Evolutionary conservation across 2,888 invertebrate genomes (phyloP), one percentile per base, ranked within the genome.

Genomic region (Chelonus formosanus): DNA sequence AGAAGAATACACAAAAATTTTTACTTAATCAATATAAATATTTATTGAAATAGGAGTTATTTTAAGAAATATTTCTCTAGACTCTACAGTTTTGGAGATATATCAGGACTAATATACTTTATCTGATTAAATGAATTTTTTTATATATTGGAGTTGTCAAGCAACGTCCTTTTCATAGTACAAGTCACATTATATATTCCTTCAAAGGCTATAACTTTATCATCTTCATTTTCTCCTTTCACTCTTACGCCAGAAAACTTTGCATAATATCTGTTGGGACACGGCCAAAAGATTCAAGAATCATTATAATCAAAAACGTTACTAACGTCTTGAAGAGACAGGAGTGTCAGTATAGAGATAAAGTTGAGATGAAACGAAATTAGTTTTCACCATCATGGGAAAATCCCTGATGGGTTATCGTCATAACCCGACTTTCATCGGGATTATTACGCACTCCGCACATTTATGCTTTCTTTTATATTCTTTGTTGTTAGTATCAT

Each of bases 281-380:
- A 45, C 6, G 5, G 50, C 43, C 31, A 55, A 40, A 43, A 20
- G 54, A 36, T 10, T 47, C 48, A 55, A 36, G 47, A 53, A 55
- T 65, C 54, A 60, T 60, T 50, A 48, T 65, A 65, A 48, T 45
- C 45, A 62, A 47, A 63, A 70, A 65, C 53, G 59, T 60, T 53
- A 56, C 53, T 65, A 67, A 67, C 68, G 61, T 50, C 56, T 70
- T 64, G 62, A 69, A 67, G 67, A 69, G 67, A 69, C 59, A 62
- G 60, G 43, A 57, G 57, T 50, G 66, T 61, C 60, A 61, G 50
- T 45, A 52, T 54, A 45, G 50, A 58, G 54, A 66, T 64, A 57
- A 59, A 69, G 62, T 64, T 47, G 55, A 45, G 52, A 40, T 48
- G 57, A 59, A 68, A 70, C 66, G 57, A 63, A 71, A 71, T 71